Evolutionary conservation across 1,140 invertebrate species (phyloP), one percentile per base, ranked within the genome.

Genomic region (Diabrotica undecimpunctata): DNA sequence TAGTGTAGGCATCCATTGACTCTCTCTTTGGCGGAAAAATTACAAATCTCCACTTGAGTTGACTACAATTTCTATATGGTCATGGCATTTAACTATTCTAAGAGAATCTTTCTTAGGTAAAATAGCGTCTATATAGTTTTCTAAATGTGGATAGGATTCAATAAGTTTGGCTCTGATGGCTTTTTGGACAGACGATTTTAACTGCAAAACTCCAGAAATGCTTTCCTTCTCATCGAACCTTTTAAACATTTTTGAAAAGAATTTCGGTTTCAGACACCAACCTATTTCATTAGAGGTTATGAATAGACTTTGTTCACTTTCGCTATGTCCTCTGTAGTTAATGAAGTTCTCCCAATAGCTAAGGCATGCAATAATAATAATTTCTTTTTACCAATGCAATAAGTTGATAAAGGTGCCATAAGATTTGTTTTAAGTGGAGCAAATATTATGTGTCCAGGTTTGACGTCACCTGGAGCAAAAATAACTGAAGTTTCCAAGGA

Each of bases 371-470:
- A n/a, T n/a, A n/a, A n/a, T n/a, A n/a, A n/a, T n/a, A n/a, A n/a
- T 57, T 98, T 97, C 79, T 94, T 98, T 77, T 82, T 98, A 68
- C 95, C 94, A 55, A 90, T 92, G 86, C 87, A 95, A 80, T 94
- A 96, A 84, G 98, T 99, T 7, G 98, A 99, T 81, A 98, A 98
- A 84, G 97, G 97, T 68, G 98, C 98, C 5, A 99, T 99, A 72
- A 86, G 94, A 54, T 99, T 99, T 85, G 96, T 99, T 36, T 84
- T 99, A n/a, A 98, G 95, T 82, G 98, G 98, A 56, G 97, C 98
- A 7, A 98, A 99, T 81, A 97, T 99, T 70, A 99, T 99, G 98
- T 99, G 97, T 81, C 98, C 97, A 11, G 98, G 98, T 8, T 82
- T 99, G 54, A 99, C 97, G 2, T 98, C 96, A 5, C 94, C 95